These are phyloP conservation scores for Eriocheir sinensis DNA, from an alignment of 1,140 invertebrate species.

Conservation along the genomic window DNA sequence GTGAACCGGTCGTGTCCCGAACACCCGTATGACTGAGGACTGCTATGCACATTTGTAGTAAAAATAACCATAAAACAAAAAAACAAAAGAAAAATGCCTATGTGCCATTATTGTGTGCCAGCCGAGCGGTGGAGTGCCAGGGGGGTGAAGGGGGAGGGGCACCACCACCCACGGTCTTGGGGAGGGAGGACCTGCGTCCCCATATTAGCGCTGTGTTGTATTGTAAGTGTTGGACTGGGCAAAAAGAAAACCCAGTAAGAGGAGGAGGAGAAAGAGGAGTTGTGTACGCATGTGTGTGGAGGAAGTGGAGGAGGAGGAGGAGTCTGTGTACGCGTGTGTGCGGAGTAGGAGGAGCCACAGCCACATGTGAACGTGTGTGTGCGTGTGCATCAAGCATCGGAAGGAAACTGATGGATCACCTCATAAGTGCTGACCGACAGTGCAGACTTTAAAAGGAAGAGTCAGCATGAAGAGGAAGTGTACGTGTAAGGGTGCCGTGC, in stretches of 20 bases:
- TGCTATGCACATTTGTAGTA: slow-evolving; percentile 70
- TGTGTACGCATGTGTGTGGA: too few relatives aligned
- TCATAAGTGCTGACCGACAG: too few relatives aligned
- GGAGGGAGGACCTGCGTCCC: slow-evolving; percentile 44
- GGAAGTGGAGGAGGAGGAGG: too few relatives aligned
- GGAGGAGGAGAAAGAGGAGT: neutral
- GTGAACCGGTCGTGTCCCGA: slow-evolving; percentile 96
- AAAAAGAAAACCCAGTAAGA: neutral
- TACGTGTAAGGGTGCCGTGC: neutral
- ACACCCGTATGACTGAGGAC: slow-evolving; percentile 92
- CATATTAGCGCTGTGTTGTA: slow-evolving; percentile 52
- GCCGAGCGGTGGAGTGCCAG: slow-evolving; percentile 38
- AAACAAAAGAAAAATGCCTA: slow-evolving; percentile 71
- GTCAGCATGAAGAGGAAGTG: neutral
- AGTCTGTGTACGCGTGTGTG: neutral
- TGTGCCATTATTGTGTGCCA: slow-evolving; percentile 76
- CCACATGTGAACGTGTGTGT: neutral
- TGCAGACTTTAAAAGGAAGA: neutral
- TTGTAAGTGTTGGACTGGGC: slow-evolving; percentile 19
- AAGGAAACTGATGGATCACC: neutral
- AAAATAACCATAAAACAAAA: slow-evolving; percentile 53
- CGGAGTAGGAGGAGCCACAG: neutral
- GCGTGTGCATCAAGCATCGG: neutral
- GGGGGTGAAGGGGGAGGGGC: neutral
- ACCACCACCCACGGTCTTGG: slow-evolving; percentile 31